These are phyloP conservation scores for Andrena minutula DNA, from an alignment of 2,888 invertebrate species.

Conservation along the genomic window DNA sequence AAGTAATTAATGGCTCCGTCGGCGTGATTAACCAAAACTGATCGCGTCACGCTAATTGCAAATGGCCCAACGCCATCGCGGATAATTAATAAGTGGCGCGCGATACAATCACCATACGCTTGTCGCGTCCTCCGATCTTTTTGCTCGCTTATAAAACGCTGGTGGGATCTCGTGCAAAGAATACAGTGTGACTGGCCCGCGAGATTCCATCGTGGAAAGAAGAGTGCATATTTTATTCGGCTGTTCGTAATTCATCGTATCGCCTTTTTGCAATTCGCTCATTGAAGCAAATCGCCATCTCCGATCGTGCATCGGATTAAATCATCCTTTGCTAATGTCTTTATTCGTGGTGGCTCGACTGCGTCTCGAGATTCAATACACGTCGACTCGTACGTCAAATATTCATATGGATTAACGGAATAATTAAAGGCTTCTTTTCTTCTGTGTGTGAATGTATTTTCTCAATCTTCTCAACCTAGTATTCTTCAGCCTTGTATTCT, in stretches of 20 bases:
- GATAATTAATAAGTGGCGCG: constrained; percentile 80
- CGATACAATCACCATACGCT: constrained; percentile 76
- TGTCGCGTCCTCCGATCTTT: constrained; percentile 31
- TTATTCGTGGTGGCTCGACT: constrained; percentile 9
- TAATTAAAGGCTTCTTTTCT: too few relatives aligned
- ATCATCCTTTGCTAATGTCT: constrained; percentile 30
- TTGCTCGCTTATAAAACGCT: constrained; percentile 14
- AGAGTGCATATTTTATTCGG: constrained; percentile 27
- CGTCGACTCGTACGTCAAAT: not conserved
- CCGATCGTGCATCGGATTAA: constrained; percentile 19
- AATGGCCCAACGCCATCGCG: constrained; percentile 74
- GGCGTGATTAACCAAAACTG: constrained; percentile 80
- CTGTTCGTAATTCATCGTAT: constrained; percentile 26
- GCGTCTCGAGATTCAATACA: not conserved
- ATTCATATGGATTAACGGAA: not conserved
- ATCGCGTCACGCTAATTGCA: constrained; percentile 80
- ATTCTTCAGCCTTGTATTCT: too few relatives aligned
- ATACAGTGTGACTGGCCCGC: constrained; percentile 35
- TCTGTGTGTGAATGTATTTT: too few relatives aligned
- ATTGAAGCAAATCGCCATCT: constrained; percentile 26
- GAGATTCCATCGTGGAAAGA: constrained; percentile 20
- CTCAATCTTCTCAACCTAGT: too few relatives aligned
- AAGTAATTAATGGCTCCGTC: constrained; percentile 74
- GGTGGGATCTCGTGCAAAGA: not conserved
- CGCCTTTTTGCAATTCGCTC: constrained; percentile 21